A percentile compares a stretch with the other conserved stretches of the same genome.
phyloP scores from a whole-genome alignment of 2,113 vertebrate species.

The Synchiropus splendidus region DNA sequence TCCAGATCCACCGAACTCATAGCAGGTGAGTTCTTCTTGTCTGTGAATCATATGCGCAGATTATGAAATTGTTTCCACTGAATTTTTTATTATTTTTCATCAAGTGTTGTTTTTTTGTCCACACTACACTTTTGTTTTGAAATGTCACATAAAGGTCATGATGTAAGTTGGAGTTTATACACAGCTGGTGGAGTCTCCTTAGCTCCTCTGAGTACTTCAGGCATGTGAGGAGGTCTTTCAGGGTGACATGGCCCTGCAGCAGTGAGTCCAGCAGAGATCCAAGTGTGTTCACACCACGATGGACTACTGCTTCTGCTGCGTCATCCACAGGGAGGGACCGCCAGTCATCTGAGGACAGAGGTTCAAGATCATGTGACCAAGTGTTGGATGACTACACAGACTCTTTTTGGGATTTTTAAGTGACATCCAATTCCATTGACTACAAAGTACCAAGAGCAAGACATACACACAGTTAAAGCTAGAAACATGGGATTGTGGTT shows the following conservation, averaged over 20 bases:
- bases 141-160: too few species aligned
- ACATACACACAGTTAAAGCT: too few species aligned
- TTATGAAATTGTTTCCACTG: background rate
- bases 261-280: constrained; percentile 38
- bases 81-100: too few species aligned
- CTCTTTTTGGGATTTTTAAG: too few species aligned
- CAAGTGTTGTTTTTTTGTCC: too few species aligned
- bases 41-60: constrained; percentile 26
- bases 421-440: too few species aligned
- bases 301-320: constrained; percentile 29
- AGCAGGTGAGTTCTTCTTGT: constrained; percentile 20
- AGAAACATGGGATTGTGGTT: too few species aligned
- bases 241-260: constrained; percentile 36
- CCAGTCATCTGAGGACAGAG: constrained; percentile 39
- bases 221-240: constrained; percentile 47
- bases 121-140: too few species aligned
- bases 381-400: too few species aligned
- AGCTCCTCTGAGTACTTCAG: constrained; percentile 40
- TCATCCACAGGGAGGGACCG: constrained; percentile 39
- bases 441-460: too few species aligned
- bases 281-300: constrained; percentile 23
- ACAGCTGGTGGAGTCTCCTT: constrained; percentile 42
- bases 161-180: constrained; percentile 32
- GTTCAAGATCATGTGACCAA: too few species aligned
- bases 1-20: background rate